Evolutionary conservation across 2,888 invertebrate species (phyloP), one percentile per base, ranked within the genome.

Genomic region (Dascillus cervinus): DNA sequence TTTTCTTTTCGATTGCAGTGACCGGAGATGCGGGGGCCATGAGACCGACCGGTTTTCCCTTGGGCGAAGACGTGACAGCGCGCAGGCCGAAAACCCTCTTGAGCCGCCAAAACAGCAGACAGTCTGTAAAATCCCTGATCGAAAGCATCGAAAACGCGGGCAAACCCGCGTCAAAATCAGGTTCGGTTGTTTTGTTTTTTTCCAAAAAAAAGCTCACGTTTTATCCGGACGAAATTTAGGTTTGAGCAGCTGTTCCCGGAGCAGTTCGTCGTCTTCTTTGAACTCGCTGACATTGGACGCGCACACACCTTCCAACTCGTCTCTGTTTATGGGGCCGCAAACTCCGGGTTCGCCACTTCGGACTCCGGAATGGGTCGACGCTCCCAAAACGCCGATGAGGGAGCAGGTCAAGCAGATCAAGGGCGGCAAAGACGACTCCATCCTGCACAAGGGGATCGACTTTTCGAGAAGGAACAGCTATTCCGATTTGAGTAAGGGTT

Each of bases 111-210:
- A 88, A 86, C 56, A 86, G 85, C 12, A 73, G 87, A 15, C 71
- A 90, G 27, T 90, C 90, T 0, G 94, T 94, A 4, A 91, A 90
- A 60, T 86, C 86, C 29, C 69, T 94, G 14, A 91, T 94, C 39
- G 89, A 91, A 58, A 87, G 87, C 50, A 90, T 94, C 36, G 92
- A 94, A 67, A 89, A 83, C 58, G 81, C 79, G 11, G 82, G 82
- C 20, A 85, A 84, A 60, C 80, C 81, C 50, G 79, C 81, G 26
- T 75, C 77, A 40, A n/a, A n/a, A n/a, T n/a, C n/a, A n/a, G n/a
- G n/a, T n/a, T n/a, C n/a, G n/a, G n/a, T n/a, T n/a, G n/a, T n/a
- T n/a, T n/a, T n/a, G n/a, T n/a, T n/a, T n/a, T n/a, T n/a, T n/a
- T n/a, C n/a, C n/a, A n/a, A n/a, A n/a, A n/a, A n/a, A n/a, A n/a